These are phyloP conservation scores for Amphiprion clarkii DNA, from an alignment of 2,797 vertebrate genomes.

Conservation along the genomic window DNA sequence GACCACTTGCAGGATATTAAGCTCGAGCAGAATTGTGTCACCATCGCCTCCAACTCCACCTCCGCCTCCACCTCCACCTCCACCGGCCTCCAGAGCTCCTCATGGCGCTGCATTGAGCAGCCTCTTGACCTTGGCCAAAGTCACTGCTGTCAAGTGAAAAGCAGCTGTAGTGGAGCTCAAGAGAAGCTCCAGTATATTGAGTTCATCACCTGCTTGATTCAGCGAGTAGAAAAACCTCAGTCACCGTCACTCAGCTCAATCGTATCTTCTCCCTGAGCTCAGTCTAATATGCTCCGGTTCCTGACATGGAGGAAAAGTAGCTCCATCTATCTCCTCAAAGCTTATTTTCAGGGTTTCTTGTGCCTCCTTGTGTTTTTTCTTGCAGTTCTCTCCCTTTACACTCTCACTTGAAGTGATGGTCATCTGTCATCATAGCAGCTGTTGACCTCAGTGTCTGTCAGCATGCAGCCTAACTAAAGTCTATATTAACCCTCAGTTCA, in stretches of 20 bases:
- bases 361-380: background rate
- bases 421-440: background rate
- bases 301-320: slow-evolving; percentile 6
- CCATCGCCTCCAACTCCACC: slow-evolving; percentile 7
- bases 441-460: no score
- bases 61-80: slow-evolving; percentile 19
- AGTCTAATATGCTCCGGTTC: slow-evolving; percentile 18
- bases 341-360: slow-evolving; percentile 11
- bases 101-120: slow-evolving; percentile 41
- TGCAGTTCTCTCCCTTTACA: slow-evolving; percentile 7
- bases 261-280: slow-evolving; percentile 35
- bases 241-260: slow-evolving; percentile 58
- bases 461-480: no score
- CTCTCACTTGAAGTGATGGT: slow-evolving; percentile 14
- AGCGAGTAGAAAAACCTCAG: slow-evolving; percentile 41
- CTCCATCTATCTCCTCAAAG: slow-evolving; percentile 15
- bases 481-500: no score
- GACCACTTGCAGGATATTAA: slow-evolving; percentile 4
- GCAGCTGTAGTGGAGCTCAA: slow-evolving; percentile 40
- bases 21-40: slow-evolving; percentile 5
- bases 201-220: slow-evolving; percentile 60
- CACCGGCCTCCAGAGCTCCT: slow-evolving; percentile 15
- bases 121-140: slow-evolving; percentile 62
- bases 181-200: slow-evolving; percentile 46
- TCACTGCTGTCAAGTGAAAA: slow-evolving; percentile 33